These are phyloP conservation scores for Chrysomela aeneicollis DNA, from an alignment of 2,888 invertebrate genomes.

Conservation along the genomic window DNA sequence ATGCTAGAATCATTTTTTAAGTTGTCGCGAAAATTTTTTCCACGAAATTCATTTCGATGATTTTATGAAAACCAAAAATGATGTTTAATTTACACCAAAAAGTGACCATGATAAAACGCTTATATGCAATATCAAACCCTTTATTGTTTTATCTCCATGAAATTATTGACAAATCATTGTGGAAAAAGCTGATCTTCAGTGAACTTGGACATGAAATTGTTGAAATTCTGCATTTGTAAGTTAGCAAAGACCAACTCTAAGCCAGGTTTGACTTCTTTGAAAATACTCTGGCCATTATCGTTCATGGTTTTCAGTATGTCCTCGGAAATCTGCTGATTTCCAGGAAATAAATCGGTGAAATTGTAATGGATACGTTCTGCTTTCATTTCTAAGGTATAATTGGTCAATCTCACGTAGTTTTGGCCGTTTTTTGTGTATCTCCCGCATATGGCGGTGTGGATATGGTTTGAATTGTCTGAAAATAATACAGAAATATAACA, in stretches of 20 bases:
- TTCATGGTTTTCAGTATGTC: constrained; percentile 47
- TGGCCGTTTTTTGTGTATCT: constrained; percentile 47
- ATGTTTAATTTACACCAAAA: no score
- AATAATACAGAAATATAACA: constrained; percentile 6
- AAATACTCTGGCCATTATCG: constrained; percentile 47
- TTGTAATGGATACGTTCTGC: constrained; percentile 60
- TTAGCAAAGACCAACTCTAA: constrained; percentile 43
- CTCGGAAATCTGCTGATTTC: constrained; percentile 47
- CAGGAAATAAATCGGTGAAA: constrained; percentile 47
- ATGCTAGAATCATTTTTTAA: no score
- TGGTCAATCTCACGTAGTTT: constrained; percentile 39
- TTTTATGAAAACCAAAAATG: no score
- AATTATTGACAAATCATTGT: neutral
- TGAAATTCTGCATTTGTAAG: constrained; percentile 41
- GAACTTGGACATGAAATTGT: constrained; percentile 43
- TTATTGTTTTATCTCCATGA: no score
- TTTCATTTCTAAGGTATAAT: constrained; percentile 64
- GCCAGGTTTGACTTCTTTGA: constrained; percentile 46
- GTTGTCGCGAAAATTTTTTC: no score
- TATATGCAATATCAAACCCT: no score
- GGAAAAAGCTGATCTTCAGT: constrained; percentile 1
- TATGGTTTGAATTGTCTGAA: constrained; percentile 40
- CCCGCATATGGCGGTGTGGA: constrained; percentile 44
- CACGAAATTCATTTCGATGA: no score
- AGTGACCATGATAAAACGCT: no score